A percentile compares a stretch with the other conserved stretches of the same genome.
These are phyloP conservation scores for rat (Rattus norvegicus) DNA, from an alignment of 2,113 vertebrate species.

Conservation along the genomic window GRCr8 NC_086035.1:13585501-13586000, in stretches of 20 bases:
- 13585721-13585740: neutral
- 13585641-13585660: neutral
- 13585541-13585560: neutral
- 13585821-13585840: rapidly evolving
- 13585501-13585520: neutral
- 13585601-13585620: neutral
- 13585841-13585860: neutral
- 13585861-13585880: rapidly evolving
- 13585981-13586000: neutral
- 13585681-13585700: neutral
- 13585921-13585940: too few relatives aligned
- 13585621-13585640: neutral
- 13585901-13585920: neutral
- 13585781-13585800: neutral
- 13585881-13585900: neutral
- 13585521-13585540: neutral
- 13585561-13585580: neutral
- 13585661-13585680: neutral
- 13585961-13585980: too few relatives aligned
- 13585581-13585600: neutral
- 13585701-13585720: neutral
- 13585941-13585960: neutral
- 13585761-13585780: neutral
- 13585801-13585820: neutral
- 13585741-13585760: neutral